Evolutionary conservation across 2,797 vertebrate genomes (phyloP).

Genomic region (Parauchenoglanis punctatus): DNA sequence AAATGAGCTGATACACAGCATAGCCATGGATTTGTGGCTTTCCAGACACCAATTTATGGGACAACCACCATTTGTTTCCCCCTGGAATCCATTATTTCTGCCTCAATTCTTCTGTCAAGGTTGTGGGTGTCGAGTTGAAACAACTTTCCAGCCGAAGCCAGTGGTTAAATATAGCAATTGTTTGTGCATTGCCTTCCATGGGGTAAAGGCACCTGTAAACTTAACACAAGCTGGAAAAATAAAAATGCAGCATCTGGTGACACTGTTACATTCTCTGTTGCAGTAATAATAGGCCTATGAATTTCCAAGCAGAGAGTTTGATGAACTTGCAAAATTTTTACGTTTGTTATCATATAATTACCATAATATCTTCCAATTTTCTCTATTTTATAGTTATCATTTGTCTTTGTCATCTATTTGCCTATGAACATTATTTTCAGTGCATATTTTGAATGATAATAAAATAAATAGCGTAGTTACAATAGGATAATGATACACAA

Average conservation of each 20-base stretch:
- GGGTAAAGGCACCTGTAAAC: constrained; percentile 37
- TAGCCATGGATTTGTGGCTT: constrained; percentile 60
- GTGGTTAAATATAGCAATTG: constrained; percentile 64
- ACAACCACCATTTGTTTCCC: constrained; percentile 64
- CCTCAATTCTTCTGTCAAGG: constrained; percentile 64
- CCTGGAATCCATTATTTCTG: constrained; percentile 68
- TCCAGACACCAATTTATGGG: constrained; percentile 63
- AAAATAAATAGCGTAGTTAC: background rate
- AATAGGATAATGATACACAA: background rate
- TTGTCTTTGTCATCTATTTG: background rate
- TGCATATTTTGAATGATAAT: constrained; percentile 15
- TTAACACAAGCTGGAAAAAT: background rate
- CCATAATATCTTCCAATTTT: constrained; percentile 5
- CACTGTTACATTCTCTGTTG: constrained; percentile 14
- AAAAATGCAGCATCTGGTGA: background rate
- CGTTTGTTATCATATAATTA: background rate
- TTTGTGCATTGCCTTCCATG: constrained; percentile 65
- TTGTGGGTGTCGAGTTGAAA: constrained; percentile 58
- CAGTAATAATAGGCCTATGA: constrained; percentile 4
- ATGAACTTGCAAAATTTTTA: constrained; percentile 25
- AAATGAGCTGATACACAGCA: constrained; percentile 57
- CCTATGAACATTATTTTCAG: background rate
- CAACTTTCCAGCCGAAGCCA: constrained; percentile 55
- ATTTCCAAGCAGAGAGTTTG: constrained; percentile 6
- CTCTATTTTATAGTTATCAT: background rate